These are phyloP conservation scores for Anneissia japonica DNA, from an alignment of 35 echinoderm and acorn worm genomes.

Conservation along the genomic window DNA sequence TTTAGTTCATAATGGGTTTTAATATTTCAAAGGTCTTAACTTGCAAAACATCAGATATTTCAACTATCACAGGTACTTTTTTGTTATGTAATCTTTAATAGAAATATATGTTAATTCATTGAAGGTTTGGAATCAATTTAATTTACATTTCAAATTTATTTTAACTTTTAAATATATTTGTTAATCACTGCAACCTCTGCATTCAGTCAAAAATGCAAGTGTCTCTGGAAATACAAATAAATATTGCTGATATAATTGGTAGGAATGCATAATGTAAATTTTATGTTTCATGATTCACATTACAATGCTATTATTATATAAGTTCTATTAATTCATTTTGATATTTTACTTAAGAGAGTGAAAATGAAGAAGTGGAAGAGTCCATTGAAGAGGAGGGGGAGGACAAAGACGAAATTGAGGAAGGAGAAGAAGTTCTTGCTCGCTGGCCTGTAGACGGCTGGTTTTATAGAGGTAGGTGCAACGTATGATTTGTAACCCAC, in stretches of 20 bases:
- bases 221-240: not conserved
- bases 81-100: no score
- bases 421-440: slow-evolving; percentile 79
- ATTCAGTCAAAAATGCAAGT: not conserved
- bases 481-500: not conserved
- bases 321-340: not conserved
- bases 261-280: not conserved
- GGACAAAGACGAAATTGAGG: not conserved
- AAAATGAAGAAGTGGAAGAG: slow-evolving; percentile 2
- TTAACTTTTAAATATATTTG: no score
- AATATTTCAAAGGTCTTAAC: no score
- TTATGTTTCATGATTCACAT: not conserved
- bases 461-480: slow-evolving; percentile 72
- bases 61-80: no score
- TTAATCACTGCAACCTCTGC: not conserved
- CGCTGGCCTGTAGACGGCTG: slow-evolving; percentile 71
- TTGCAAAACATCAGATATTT: no score
- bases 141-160: no score
- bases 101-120: no score
- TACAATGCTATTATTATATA: not conserved
- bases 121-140: no score
- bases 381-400: slow-evolving; percentile 12
- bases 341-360: not conserved
- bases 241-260: not conserved
- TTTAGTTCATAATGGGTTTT: no score